Evolutionary conservation across 2,113 vertebrate genomes (phyloP).

Genomic region (Hypomesus transpacificus): DNA sequence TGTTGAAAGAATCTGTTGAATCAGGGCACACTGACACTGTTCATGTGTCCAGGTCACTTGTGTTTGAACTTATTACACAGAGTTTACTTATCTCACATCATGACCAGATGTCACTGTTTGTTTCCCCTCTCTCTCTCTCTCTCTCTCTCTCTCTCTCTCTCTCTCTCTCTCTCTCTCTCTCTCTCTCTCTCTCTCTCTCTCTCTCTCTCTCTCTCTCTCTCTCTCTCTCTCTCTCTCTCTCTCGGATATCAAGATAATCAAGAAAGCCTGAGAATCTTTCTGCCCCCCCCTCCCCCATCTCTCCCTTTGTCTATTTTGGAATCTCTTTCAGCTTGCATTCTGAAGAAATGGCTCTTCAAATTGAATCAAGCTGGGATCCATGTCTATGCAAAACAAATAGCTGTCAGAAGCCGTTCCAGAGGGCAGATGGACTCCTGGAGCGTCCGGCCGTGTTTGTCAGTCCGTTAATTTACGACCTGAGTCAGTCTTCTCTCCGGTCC

Average conservation of each 20-base stretch:
- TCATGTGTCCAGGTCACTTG: too few relatives aligned
- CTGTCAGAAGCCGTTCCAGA: slow-evolving; percentile 12
- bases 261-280: not conserved
- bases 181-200: not conserved
- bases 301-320: not conserved
- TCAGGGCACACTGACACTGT: too few relatives aligned
- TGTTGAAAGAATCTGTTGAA: too few relatives aligned
- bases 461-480: slow-evolving; percentile 6
- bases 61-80: not conserved
- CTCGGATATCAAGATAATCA: too few relatives aligned
- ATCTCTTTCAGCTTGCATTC: slow-evolving; percentile 10
- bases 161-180: not conserved
- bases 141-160: not conserved
- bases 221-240: not conserved
- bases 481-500: not conserved
- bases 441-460: slow-evolving; percentile 13
- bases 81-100: not conserved
- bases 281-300: not conserved
- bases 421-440: not conserved
- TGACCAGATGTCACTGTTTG: not conserved
- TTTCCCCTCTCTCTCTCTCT: not conserved
- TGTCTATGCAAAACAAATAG: slow-evolving; percentile 12
- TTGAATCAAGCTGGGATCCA: slow-evolving; percentile 18
- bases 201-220: not conserved
- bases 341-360: not conserved